These are phyloP conservation scores for Hydrozoanthus gracilis DNA, from an alignment of 92 coral and sea anemone genomes.

Conservation along the genomic window DNA sequence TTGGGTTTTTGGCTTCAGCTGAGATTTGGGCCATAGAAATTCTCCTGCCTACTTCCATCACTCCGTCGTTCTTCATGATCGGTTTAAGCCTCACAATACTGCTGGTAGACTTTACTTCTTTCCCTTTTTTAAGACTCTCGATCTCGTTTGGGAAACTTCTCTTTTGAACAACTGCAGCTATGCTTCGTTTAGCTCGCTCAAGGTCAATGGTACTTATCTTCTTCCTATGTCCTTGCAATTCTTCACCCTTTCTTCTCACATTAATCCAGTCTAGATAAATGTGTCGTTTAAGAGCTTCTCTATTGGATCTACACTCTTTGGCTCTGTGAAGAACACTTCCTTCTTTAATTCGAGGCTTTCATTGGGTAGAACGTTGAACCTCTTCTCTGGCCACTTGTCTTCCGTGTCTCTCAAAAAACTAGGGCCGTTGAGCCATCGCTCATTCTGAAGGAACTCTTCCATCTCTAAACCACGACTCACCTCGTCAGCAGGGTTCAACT, in stretches of 20 bases:
- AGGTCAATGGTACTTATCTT: constrained; percentile 42
- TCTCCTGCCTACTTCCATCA: constrained; percentile 45
- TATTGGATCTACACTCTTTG: neutral
- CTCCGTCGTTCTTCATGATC: constrained; percentile 44
- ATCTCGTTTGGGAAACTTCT: constrained; percentile 47
- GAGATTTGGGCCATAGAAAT: constrained; percentile 54
- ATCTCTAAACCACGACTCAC: constrained; percentile 65
- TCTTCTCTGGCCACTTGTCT: neutral
- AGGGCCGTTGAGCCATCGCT: constrained; percentile 76
- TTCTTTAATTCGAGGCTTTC: constrained; percentile 56
- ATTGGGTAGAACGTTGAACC: constrained; percentile 27
- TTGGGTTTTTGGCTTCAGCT: constrained; percentile 53
- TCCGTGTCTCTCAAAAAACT: constrained; percentile 46
- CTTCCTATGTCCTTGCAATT: neutral
- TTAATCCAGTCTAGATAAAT: constrained; percentile 60
- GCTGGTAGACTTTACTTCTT: constrained; percentile 40
- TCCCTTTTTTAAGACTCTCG: constrained; percentile 22
- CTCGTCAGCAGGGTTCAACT: constrained; percentile 74
- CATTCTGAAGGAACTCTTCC: constrained; percentile 51
- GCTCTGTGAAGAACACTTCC: constrained; percentile 19
- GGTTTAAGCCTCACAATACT: constrained; percentile 52
- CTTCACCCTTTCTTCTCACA: constrained; percentile 11
- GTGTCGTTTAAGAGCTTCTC: constrained; percentile 44
- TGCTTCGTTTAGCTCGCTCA: constrained; percentile 46
- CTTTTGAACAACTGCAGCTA: constrained; percentile 50